Percentiles rank a stretch among this genome's conserved stretches.
These are phyloP conservation scores for Gyps fulvus DNA, from an alignment of 2,113 vertebrate genomes.

Conservation along the genomic window DNA sequence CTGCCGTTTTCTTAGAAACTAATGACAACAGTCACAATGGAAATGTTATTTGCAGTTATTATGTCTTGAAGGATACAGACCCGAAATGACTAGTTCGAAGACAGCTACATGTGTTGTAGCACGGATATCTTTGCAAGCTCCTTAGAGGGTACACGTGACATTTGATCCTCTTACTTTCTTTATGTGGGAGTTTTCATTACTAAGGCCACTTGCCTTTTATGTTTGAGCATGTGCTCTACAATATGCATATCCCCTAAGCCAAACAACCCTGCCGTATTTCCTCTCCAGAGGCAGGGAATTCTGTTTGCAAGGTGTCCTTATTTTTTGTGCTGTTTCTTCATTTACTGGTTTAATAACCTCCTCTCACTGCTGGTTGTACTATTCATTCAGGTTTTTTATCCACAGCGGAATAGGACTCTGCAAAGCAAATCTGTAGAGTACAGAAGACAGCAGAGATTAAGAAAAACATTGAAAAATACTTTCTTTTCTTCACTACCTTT, in stretches of 20 bases:
- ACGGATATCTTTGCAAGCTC: neutral
- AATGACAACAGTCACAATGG: neutral
- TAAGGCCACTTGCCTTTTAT: constrained; percentile 15
- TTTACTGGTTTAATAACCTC: constrained; percentile 26
- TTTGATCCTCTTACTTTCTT: constrained; percentile 23
- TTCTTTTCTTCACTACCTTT: neutral
- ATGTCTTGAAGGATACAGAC: neutral
- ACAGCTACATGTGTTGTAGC: neutral
- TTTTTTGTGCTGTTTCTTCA: neutral
- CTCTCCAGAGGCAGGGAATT: constrained; percentile 1
- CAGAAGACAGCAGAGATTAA: neutral
- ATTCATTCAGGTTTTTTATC: neutral
- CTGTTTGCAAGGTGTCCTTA: constrained; percentile 11
- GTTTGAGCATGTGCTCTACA: neutral
- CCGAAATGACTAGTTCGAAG: neutral
- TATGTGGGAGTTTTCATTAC: constrained; percentile 12
- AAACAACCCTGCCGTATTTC: neutral
- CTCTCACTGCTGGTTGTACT: neutral
- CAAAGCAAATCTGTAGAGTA: neutral
- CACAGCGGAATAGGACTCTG: neutral
- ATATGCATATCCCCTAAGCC: neutral
- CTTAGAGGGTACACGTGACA: neutral
- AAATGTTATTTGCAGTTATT: neutral
- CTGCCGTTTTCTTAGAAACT: neutral
- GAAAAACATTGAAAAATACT: neutral